Base-by-base conservation (phyloP, 1,140 invertebrate genomes). In the Bradysia coprophila region DNA sequence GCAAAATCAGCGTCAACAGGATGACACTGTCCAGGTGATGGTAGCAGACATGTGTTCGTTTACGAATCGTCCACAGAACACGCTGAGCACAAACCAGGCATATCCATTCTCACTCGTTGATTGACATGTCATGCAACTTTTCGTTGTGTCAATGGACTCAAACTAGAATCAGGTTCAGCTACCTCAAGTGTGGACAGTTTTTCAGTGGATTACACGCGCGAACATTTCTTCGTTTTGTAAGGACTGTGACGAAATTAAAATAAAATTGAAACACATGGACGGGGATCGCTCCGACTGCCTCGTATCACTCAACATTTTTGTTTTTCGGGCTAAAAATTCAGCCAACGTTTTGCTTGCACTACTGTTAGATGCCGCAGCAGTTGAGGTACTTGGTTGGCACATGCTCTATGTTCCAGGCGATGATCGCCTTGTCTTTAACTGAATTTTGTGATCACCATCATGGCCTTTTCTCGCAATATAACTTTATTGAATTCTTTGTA, bases 81-180 rank as follows among this genome's bases (percentile, higher is more conserved):
- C 73, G n/a, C 66, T 81, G 65, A 18, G 65, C 63, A 53, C 86
- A 92, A 36, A 72, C 69, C 19, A 92, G 64, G 53, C 87, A 42
- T 86, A 65, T 88, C 87, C 91, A 59, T 91, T 91, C 63, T 92
- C 88, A 21, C 58, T 62, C 4, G 50, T 57, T 41, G 69, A 73
- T 0, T 61, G 51, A 59, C 88, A 93, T 16, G 75, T 66, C 15
- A 55, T 42, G 58, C 87, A 91, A 3, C 67, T 62, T 16, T 46
- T 49, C 15, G 54, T 49, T 6, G 66, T 58, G 49, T 77, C 59
- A 37, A 83, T 67, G 48, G 67, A 72, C n/a, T n/a, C n/a, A n/a
- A n/a, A n/a, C n/a, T n/a, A n/a, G n/a, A n/a, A n/a, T 59, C 6
- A 72, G 66, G 15, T 57, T 59, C 34, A 88, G 57, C 0, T 56